Evolutionary conservation across 1,140 invertebrate species (phyloP).

Genomic region (Anastatus disparis): DNA sequence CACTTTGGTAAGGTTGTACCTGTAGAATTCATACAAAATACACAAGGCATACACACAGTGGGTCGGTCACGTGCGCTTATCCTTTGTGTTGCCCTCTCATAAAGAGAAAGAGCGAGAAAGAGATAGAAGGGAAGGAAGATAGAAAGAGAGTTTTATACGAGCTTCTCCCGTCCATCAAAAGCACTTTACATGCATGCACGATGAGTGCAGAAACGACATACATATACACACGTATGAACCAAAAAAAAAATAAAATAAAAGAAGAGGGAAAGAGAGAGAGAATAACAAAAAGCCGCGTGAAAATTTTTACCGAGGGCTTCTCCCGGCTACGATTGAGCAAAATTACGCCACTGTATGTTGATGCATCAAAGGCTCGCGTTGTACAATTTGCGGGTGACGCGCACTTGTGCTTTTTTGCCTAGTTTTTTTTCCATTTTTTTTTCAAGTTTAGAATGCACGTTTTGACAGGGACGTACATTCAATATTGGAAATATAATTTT

Average conservation of each 20-base stretch:
- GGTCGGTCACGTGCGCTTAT: neutral
- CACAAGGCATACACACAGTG: neutral
- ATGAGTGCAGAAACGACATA: neutral
- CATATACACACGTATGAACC: neutral
- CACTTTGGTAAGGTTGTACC: neutral
- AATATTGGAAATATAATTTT: too few relatives aligned
- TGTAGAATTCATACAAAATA: neutral
- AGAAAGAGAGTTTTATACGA: neutral
- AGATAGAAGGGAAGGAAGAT: too few relatives aligned
- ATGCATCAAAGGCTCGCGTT: neutral
- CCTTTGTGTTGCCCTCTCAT: neutral
- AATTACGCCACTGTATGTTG: neutral
- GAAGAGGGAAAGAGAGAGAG: neutral
- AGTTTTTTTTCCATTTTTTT: neutral
- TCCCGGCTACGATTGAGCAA: neutral
- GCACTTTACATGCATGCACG: neutral
- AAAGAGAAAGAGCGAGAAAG: too few relatives aligned
- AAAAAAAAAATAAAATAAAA: too few relatives aligned
- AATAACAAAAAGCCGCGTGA: neutral
- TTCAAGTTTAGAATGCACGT: too few relatives aligned
- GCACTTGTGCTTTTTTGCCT: neutral
- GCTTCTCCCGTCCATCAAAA: constrained; percentile 6
- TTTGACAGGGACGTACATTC: too few relatives aligned
- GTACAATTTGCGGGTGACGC: neutral
- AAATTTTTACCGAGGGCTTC: neutral